Base-by-base conservation (phyloP, 1,140 invertebrate genomes). In the Melanaphis sacchari region DNA sequence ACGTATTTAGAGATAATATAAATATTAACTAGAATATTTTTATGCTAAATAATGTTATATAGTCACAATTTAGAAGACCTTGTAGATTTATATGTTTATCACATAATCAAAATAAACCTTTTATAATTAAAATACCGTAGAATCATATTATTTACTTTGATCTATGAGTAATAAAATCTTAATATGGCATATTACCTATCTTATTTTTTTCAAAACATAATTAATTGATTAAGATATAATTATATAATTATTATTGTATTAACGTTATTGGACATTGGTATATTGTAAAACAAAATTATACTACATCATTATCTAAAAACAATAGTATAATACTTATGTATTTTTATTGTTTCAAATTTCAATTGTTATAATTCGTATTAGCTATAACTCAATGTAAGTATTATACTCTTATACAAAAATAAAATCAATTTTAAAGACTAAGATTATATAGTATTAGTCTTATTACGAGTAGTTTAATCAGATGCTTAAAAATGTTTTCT, bases 161-260 rank as follows among this genome's bases (percentile, higher is more conserved):
- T 76, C 59, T 76, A 76, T 76, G 15, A n/a, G 59, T 76, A 76
- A 76, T 76, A 76, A 49, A n/a, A 76, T n/a, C 59, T 76, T 66
- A 31, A n/a, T 66, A 11, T 66, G 31, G 3, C n/a, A n/a, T 66
- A n/a, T 66, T 66, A 66, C n/a, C 59, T 66, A 66, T 66, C 59
- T 66, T 66, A 66, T n/a, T n/a, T 76, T 76, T 66, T 76, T 76
- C 59, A n/a, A n/a, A 76, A n/a, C n/a, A n/a, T n/a, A 76, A 76
- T 76, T 76, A 4, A n/a, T 76, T 76, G 31, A 18, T 18, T 76
- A 76, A n/a, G 11, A 76, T n/a, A n/a, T 76, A n/a, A 76, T 76
- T 76, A 76, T 76, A n/a, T 76, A n/a, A n/a, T 76, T n/a, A n/a
- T 76, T 76, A 76, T 76, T 76, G 15, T n/a, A n/a, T n/a, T 76